A percentile compares a stretch with the other conserved stretches of the same genome.
phyloP scores from a whole-genome alignment of 2,113 vertebrate species.

The Nannospalax galili region DNA sequence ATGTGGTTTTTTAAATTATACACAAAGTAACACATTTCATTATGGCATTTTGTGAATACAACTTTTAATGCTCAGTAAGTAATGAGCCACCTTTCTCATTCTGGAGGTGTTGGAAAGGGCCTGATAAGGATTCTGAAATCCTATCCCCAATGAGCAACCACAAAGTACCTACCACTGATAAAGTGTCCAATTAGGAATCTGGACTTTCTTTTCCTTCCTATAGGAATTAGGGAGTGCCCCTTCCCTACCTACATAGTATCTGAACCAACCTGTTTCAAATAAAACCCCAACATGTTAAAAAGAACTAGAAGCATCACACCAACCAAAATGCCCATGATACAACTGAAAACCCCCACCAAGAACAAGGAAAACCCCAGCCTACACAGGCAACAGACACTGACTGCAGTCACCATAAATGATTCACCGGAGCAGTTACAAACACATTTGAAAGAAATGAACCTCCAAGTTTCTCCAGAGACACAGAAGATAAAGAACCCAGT shows the following conservation, averaged over 20 bases:
- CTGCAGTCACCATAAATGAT: not conserved
- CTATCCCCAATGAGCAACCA: not conserved
- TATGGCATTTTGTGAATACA: not conserved
- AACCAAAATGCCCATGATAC: not conserved
- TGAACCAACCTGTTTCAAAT: not conserved
- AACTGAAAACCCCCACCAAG: not conserved
- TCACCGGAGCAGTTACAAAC: not conserved
- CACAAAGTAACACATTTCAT: too few relatives aligned
- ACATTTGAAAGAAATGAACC: not conserved
- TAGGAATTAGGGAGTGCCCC: not conserved
- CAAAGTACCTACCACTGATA: not conserved
- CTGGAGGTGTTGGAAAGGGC: not conserved
- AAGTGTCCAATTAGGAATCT: not conserved
- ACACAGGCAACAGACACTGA: not conserved
- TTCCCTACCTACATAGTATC: not conserved
- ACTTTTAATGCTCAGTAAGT: not conserved
- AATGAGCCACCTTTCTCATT: too few relatives aligned
- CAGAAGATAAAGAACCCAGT: not conserved
- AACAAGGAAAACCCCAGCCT: not conserved
- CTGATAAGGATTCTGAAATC: not conserved
- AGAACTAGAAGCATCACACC: not conserved
- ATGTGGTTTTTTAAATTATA: too few relatives aligned
- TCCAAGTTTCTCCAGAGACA: not conserved
- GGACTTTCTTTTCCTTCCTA: not conserved
- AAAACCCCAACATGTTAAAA: not conserved